phyloP scores from a whole-genome alignment of 1,140 invertebrate genomes.

The Stegodyphus dumicola region DNA sequence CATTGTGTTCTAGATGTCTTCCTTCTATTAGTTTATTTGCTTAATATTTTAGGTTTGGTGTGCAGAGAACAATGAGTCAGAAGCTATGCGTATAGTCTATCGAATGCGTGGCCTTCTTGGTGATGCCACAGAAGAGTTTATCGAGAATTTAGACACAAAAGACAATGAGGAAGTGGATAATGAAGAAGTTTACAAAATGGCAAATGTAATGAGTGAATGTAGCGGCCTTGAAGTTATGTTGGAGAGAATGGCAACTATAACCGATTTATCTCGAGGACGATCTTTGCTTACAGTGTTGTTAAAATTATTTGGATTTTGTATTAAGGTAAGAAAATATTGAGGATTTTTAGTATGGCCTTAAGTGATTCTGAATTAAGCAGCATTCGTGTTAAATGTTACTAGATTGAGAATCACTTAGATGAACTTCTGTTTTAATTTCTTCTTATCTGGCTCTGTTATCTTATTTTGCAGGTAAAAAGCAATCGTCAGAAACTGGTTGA shows the following conservation, averaged over 20 bases:
- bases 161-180: constrained; percentile 91
- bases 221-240: constrained; percentile 82
- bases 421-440: neutral
- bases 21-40: neutral
- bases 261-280: constrained; percentile 79
- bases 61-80: constrained; percentile 73
- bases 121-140: constrained; percentile 98
- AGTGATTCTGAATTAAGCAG: too few relatives aligned
- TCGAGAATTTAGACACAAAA: constrained; percentile 91
- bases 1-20: neutral
- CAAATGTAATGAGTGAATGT: constrained; percentile 82
- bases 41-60: constrained; percentile 67
- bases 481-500: constrained; percentile 72
- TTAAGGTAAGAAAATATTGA: constrained; percentile 73
- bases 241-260: constrained; percentile 77
- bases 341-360: too few relatives aligned
- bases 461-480: constrained; percentile 63
- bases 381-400: too few relatives aligned
- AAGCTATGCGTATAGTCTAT: constrained; percentile 98
- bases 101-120: constrained; percentile 96
- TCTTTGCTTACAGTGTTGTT: constrained; percentile 85
- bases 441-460: neutral
- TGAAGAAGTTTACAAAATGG: constrained; percentile 89
- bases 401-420: too few relatives aligned
- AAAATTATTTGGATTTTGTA: constrained; percentile 84